Evolutionary conservation across 1,140 invertebrate genomes (phyloP).

Genomic region (Homarus americanus): DNA sequence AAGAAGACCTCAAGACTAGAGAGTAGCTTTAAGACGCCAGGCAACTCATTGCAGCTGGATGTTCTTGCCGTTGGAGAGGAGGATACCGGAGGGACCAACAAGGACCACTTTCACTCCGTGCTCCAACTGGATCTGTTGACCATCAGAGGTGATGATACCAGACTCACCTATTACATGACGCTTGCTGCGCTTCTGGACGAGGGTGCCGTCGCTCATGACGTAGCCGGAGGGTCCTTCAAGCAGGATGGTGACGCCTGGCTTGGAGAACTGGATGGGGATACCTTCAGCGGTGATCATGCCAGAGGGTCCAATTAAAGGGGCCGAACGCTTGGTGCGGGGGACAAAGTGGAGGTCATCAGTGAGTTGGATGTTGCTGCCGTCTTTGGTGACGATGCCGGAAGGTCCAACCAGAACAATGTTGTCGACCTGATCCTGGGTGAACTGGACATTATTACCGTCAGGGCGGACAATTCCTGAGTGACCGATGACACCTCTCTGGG

Average conservation of each 20-base stretch:
- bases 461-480: slow-evolving; percentile 65
- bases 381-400: slow-evolving; percentile 68
- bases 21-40: too few species aligned
- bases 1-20: too few species aligned
- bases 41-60: too few species aligned
- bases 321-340: background rate
- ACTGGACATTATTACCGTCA: slow-evolving; percentile 67
- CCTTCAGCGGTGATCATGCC: slow-evolving; percentile 5
- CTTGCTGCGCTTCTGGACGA: slow-evolving; percentile 8
- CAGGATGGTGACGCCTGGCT: background rate
- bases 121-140: slow-evolving; percentile 18
- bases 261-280: background rate
- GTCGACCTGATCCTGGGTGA: slow-evolving; percentile 53
- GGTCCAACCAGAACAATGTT: slow-evolving; percentile 62
- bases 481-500: slow-evolving; percentile 34
- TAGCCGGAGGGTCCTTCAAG: background rate
- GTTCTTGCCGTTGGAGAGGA: slow-evolving; percentile 22
- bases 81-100: slow-evolving; percentile 9
- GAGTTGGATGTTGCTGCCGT: slow-evolving; percentile 65
- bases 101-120: slow-evolving; percentile 21
- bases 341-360: slow-evolving; percentile 14
- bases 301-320: background rate
- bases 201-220: background rate
- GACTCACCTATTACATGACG: background rate
- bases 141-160: slow-evolving; percentile 34